These are phyloP conservation scores for Channa argus DNA, from an alignment of 2,113 vertebrate species.

Conservation along the genomic window DNA sequence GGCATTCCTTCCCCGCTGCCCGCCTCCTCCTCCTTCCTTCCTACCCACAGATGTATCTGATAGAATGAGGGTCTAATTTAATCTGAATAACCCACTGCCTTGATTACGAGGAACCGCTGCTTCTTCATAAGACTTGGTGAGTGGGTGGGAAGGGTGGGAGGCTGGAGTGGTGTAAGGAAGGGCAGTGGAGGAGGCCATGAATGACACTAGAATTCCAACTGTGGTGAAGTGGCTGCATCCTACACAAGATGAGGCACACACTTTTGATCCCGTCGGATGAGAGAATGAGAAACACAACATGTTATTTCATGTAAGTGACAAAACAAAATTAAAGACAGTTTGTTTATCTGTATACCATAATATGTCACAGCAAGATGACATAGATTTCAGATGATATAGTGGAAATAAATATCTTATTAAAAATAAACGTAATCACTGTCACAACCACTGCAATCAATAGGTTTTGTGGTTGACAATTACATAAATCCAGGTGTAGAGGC, in stretches of 20 bases:
- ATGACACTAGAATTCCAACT: conserved; percentile 15
- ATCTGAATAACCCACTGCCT: conserved; percentile 53
- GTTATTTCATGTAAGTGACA: not conserved
- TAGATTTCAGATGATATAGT: not conserved
- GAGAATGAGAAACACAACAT: not conserved
- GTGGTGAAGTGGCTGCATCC: conserved; percentile 34
- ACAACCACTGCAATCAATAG: too few species aligned
- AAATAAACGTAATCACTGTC: too few species aligned
- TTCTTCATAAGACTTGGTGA: conserved; percentile 44
- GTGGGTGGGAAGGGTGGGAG: not conserved
- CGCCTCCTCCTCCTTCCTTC: not conserved
- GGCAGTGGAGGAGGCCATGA: conserved; percentile 8
- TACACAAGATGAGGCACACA: conserved; percentile 1
- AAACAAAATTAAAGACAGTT: not conserved
- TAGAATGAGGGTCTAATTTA: conserved; percentile 55
- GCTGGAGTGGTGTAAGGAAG: not conserved
- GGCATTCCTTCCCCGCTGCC: not conserved
- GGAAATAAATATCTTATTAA: too few species aligned
- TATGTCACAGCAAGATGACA: not conserved
- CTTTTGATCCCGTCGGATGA: not conserved
- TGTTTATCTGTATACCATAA: not conserved
- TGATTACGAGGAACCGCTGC: conserved; percentile 50
- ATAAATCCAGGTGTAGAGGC: too few species aligned
- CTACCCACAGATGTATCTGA: conserved; percentile 28
- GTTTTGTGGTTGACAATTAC: too few species aligned